Percentiles rank a stretch among this genome's conserved stretches.
Evolutionary conservation across 2,888 invertebrate species (phyloP).

Genomic region (Tricholauxania praeusta): DNA sequence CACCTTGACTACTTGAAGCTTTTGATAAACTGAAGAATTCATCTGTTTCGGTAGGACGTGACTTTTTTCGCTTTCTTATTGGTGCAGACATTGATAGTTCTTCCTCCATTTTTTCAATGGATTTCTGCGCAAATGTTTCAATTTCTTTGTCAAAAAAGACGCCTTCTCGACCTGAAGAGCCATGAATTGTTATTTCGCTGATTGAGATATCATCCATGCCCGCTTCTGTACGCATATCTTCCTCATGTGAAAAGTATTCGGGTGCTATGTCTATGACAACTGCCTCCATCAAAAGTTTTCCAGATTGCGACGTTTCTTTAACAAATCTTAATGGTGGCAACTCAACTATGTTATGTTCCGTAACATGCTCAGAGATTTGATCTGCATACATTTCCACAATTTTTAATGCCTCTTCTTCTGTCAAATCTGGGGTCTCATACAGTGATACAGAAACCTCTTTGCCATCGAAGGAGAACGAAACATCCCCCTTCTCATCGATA

Average conservation of each 20-base stretch:
- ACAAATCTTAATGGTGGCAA: conserved; percentile 88
- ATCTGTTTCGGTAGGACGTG: conserved; percentile 75
- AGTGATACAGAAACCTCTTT: conserved; percentile 92
- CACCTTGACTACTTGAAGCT: conserved; percentile 70
- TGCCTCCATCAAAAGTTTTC: conserved; percentile 90
- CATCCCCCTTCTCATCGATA: conserved; percentile 84
- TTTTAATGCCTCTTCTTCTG: conserved; percentile 91
- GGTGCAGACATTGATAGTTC: conserved; percentile 72
- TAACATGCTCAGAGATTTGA: conserved; percentile 88
- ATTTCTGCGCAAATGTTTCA: conserved; percentile 67
- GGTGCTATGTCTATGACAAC: conserved; percentile 90
- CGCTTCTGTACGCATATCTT: conserved; percentile 87
- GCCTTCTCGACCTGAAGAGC: conserved; percentile 69
- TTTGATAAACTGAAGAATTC: conserved; percentile 77
- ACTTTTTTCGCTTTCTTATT: conserved; percentile 72
- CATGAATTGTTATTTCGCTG: conserved; percentile 78
- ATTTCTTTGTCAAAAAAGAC: conserved; percentile 69
- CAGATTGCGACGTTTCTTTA: conserved; percentile 89
- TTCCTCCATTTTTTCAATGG: conserved; percentile 69
- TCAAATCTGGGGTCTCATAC: conserved; percentile 92
- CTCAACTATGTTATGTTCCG: conserved; percentile 87
- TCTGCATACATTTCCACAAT: conserved; percentile 96
- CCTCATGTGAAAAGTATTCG: conserved; percentile 83
- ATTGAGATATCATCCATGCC: conserved; percentile 89
- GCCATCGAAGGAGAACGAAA: conserved; percentile 91